Base-by-base conservation (phyloP, 1,140 invertebrate genomes). In the Mya arenaria region DNA sequence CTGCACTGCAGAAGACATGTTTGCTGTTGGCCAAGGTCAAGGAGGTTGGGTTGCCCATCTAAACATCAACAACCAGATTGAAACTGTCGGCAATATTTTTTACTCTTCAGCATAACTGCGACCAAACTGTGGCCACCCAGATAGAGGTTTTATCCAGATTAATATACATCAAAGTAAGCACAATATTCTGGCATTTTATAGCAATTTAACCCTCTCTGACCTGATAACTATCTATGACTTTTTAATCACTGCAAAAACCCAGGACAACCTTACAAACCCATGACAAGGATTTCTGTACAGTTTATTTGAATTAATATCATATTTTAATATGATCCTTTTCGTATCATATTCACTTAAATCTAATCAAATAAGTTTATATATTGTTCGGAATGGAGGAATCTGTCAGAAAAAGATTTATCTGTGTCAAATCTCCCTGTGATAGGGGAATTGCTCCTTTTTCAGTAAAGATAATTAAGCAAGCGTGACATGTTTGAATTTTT, bases 231-330 rank as follows among this genome's bases (percentile, higher is more conserved):
- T 74, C 71, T 39, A 13, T 17, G 23, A 37, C 71, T 74, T 60
- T 28, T 74, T 39, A 74, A 60, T 34, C 62, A 56, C 55, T 4
- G 6, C 41, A 34, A 78, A 62, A 66, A 78, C 74, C 55, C 60
- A 78, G 66, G 66, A 41, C 44, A 48, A 65, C 55, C 74, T 6
- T 4, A 4, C 28, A 6, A 56, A 56, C 28, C 4, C n/a, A 8
- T 56, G 6, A 19, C 6, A 56, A 4, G 28, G n/a, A 8, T 6
- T 56, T 56, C 5, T 6, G 28, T 8, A 56, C n/a, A 56, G 28
- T 68, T 71, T 39, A 74, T 39, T 32, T 34, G 13, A 6, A n/a
- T 66, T 66, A 65, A 78, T 78, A 78, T 78, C 60, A 78, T 66
- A 78, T 65, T 48, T 73, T 78, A 55, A 78, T 78, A 52, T 66